Evolutionary conservation across 2,888 invertebrate genomes (phyloP), one percentile per base, ranked within the genome.

Genomic region (Cybosia mesomella): DNA sequence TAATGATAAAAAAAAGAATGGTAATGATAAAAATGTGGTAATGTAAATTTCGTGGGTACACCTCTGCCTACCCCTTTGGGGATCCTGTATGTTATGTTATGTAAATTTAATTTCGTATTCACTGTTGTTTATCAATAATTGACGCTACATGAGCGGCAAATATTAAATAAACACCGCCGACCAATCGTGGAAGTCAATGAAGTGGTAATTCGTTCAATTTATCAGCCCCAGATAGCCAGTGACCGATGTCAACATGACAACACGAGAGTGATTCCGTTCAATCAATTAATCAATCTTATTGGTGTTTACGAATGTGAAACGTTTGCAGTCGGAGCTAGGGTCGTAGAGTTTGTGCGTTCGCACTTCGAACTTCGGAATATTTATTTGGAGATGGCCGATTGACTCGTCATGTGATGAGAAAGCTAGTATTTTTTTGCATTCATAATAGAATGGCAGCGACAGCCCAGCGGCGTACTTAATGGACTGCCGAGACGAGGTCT

Each of bases 131-230:
- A n/a, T 5, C 11, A 15, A 24, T 39, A 22, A 32, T 61, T 21
- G 4, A 21, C 32, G 32, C 32, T 53, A 2, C 0, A 32, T 0
- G 13, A 2, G 21, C 13, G 10, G 15, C n/a, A 62, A 62, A 53
- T 62, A 54, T 62, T 21, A 53, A 53, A 49, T 61, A 28, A 49
- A 61, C 21, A 28, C n/a, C 9, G 28, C 4, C 21, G 10, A n/a
- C 43, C 49, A 32, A 49, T 53, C 49, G 21, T 18, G 7, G 4
- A 15, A 18, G 53, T 28, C 21, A 62, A 62, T 53, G 53, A 13
- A 53, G 62, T n/a, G 11, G 9, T 62, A 54, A 62, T 62, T 9
- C 53, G 53, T 53, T 53, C 53, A 54, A 62, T 32, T 62, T 32
- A 28, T 53, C 13, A 21, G 28, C n/a, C 13, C 32, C 21, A 7